phyloP scores from a whole-genome alignment of 2,888 invertebrate genomes.

The Euzophera pinguis region DNA sequence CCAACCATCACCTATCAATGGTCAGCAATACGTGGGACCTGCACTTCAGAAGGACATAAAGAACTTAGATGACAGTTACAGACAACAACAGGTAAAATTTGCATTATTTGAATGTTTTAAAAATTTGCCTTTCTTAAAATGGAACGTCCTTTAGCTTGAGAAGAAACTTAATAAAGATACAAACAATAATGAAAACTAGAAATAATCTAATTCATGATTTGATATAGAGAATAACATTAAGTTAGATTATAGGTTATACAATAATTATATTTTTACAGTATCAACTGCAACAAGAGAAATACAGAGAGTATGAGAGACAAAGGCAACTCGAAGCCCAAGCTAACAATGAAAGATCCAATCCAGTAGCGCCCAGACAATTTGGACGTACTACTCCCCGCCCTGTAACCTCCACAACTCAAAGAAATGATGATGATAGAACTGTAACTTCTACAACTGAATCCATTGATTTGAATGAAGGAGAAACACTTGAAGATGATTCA shows the following conservation, averaged over 20 bases:
- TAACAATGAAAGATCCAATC: constrained; percentile 38
- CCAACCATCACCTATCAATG: constrained; percentile 60
- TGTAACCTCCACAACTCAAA: constrained; percentile 35
- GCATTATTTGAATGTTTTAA: too few species aligned
- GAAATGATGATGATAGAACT: constrained; percentile 30
- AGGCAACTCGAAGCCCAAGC: constrained; percentile 45
- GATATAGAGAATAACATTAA: background rate
- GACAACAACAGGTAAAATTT: constrained; percentile 49
- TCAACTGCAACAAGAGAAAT: constrained; percentile 57
- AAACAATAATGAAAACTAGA: too few species aligned
- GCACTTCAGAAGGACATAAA: constrained; percentile 53
- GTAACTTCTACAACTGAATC: constrained; percentile 49
- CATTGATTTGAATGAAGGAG: constrained; percentile 48
- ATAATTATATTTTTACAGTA: constrained; percentile 37
- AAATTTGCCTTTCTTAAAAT: too few species aligned
- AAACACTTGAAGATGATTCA: constrained; percentile 38
- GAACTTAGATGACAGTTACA: constrained; percentile 48
- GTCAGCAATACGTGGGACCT: constrained; percentile 59
- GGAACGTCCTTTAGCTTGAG: too few species aligned
- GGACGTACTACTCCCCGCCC: constrained; percentile 35
- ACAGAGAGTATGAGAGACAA: constrained; percentile 58
- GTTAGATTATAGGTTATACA: background rate
- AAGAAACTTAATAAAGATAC: too few species aligned
- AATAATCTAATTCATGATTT: too few species aligned
- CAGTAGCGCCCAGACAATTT: constrained; percentile 51